Evolutionary conservation across 2,113 vertebrate species (phyloP).

Genomic region (Pica pica): DNA sequence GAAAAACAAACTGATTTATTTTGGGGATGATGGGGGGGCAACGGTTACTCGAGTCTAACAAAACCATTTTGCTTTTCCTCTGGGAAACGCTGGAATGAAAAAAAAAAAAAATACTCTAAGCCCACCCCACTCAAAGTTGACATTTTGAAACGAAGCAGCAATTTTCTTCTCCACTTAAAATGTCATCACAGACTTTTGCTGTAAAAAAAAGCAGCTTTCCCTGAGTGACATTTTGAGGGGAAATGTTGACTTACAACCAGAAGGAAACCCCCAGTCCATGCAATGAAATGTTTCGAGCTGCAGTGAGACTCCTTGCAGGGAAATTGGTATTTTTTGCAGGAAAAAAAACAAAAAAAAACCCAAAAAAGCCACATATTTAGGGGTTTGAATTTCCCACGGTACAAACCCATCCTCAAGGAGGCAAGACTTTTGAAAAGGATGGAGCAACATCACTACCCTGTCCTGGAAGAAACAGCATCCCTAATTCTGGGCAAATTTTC

Average conservation of each 20-base stretch:
- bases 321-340: not conserved
- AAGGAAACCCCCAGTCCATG: slow-evolving; percentile 9
- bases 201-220: not conserved
- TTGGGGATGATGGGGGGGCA: not conserved
- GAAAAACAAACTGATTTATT: not conserved
- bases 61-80: not conserved
- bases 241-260: slow-evolving; percentile 40
- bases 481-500: not conserved
- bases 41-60: not conserved
- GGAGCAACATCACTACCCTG: not conserved
- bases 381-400: fast-evolving
- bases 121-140: not conserved
- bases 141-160: slow-evolving; percentile 46
- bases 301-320: not conserved
- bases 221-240: slow-evolving; percentile 42
- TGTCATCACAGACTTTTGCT: slow-evolving; percentile 43
- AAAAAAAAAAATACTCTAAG: not conserved
- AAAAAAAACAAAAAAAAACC: not conserved
- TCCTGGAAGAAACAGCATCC: not conserved
- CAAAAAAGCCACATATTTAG: not conserved
- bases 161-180: slow-evolving; percentile 52
- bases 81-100: not conserved
- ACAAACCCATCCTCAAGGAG: not conserved
- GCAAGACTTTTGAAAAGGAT: not conserved
- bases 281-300: not conserved